Conservation (phyloP, 2,113 vertebrate species). For the Rallus limicola region DNA sequence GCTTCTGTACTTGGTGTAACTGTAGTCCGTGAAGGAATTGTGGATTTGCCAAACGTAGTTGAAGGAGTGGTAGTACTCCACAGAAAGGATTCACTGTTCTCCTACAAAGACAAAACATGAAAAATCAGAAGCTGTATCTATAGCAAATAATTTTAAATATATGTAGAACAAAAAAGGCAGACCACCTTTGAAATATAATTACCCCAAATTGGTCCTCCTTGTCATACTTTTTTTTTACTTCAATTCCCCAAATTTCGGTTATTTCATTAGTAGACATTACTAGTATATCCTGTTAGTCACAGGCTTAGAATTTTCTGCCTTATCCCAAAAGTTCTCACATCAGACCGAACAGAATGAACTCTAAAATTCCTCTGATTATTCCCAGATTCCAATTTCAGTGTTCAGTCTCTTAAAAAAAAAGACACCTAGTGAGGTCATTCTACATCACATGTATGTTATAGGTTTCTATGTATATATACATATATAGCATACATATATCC, state of each 20-base stretch:
- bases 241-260: neutral
- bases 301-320: neutral
- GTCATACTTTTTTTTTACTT: neutral
- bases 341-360: neutral
- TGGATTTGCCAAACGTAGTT: slow-evolving; percentile 70
- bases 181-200: neutral
- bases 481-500: neutral
- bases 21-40: slow-evolving; percentile 69
- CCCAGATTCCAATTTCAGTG: neutral
- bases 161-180: neutral
- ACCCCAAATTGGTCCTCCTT: neutral
- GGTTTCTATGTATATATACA: neutral
- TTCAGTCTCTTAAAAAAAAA: neutral
- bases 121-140: neutral
- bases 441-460: neutral
- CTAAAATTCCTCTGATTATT: neutral
- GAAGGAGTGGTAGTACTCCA: slow-evolving; percentile 89
- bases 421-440: neutral
- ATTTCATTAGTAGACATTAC: neutral
- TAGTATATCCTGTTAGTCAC: neutral
- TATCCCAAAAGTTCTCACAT: neutral
- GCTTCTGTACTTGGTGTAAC: slow-evolving; percentile 68
- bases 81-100: slow-evolving; percentile 91
- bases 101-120: slow-evolving; percentile 74
- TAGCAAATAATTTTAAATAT: neutral